A percentile compares a stretch with the other conserved stretches of the same genome.
Evolutionary conservation across 2,113 vertebrate species (phyloP).

Genomic region (Campylomormyrus tamandua): DNA sequence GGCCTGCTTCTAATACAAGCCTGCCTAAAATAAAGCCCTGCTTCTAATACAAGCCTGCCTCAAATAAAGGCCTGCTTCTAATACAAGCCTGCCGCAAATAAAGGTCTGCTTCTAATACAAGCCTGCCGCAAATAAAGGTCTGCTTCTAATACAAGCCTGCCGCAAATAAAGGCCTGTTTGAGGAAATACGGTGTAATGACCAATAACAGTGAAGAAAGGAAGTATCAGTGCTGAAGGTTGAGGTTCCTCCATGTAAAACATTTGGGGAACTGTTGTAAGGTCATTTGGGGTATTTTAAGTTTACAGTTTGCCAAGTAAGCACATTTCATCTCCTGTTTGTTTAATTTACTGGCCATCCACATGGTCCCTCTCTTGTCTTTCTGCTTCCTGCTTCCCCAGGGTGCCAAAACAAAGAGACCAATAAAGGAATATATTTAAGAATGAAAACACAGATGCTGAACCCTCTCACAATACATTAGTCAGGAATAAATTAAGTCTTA

Average conservation of each 20-base stretch:
- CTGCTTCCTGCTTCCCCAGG: neutral
- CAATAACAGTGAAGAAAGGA: neutral
- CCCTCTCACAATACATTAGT: neutral
- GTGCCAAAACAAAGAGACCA: neutral
- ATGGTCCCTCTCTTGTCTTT: neutral
- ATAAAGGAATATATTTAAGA: neutral
- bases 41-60: too few species aligned
- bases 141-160: too few species aligned
- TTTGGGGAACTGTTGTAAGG: neutral
- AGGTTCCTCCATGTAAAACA: neutral
- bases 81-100: too few species aligned
- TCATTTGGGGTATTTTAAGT: neutral
- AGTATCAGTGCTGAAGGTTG: neutral
- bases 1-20: too few species aligned
- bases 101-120: too few species aligned
- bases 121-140: too few species aligned
- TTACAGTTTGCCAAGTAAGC: neutral
- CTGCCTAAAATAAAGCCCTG: too few species aligned
- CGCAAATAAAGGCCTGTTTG: neutral
- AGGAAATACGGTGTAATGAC: neutral
- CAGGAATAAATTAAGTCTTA: neutral
- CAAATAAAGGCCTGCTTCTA: too few species aligned
- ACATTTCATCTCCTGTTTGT: neutral
- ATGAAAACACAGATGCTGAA: neutral
- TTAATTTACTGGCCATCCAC: neutral